Percentiles rank a stretch among this genome's conserved stretches.
phyloP scores from a whole-genome alignment of 2,797 vertebrate genomes.

The Jordanella pulchra region DNA sequence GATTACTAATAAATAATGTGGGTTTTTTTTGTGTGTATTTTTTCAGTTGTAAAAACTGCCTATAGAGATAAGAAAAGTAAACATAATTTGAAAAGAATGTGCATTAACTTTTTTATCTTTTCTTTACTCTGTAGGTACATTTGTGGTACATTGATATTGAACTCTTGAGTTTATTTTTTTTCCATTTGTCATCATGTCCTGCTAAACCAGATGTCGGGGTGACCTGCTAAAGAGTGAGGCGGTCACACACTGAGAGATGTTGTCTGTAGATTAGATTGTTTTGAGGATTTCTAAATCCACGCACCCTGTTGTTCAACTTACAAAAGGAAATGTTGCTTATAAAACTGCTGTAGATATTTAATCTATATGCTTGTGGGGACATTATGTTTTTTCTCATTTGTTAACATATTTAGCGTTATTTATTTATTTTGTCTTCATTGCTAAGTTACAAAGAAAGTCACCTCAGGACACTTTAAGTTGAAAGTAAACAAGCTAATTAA shows the following conservation, averaged over 20 bases:
- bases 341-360: not conserved
- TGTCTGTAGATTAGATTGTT: conserved; percentile 15
- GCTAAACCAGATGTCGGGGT: conserved; percentile 18
- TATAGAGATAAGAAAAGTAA: not conserved
- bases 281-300: conserved; percentile 2
- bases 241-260: not conserved
- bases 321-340: not conserved
- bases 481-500: conserved; percentile 6
- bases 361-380: not conserved
- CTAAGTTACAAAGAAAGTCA: not conserved
- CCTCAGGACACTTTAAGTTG: not conserved
- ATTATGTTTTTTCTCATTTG: not conserved
- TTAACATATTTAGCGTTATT: not conserved
- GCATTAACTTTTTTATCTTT: not conserved
- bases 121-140: not conserved
- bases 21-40: not conserved
- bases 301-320: not conserved
- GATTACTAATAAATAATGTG: not conserved
- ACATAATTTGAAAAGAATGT: not conserved
- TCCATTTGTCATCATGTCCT: conserved; percentile 3
- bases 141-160: not conserved
- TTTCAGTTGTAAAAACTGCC: not conserved
- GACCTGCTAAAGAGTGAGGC: conserved; percentile 6
- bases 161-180: not conserved
- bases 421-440: not conserved